Conservation (phyloP, 2,113 vertebrate genomes). For the Albula goreensis region DNA sequence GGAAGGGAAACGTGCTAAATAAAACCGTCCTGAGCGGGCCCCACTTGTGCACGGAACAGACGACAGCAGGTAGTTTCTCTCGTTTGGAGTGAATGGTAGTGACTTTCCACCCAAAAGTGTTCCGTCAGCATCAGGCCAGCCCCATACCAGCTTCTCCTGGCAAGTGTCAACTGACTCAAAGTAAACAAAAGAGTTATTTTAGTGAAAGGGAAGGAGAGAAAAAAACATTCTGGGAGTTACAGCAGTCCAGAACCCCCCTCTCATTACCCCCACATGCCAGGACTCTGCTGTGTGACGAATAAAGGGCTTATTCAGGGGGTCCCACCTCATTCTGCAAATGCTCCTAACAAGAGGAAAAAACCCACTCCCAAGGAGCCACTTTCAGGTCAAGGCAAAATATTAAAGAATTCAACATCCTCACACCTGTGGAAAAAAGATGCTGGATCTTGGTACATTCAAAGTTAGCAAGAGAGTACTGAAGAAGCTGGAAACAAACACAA, state of each 20-base stretch:
- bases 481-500: no score
- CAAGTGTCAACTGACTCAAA: background rate
- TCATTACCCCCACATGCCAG: background rate
- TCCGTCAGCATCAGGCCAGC: background rate
- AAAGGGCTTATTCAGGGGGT: slow-evolving; percentile 2
- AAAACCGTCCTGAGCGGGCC: background rate
- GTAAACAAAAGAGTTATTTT: background rate
- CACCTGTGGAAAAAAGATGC: no score
- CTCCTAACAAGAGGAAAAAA: background rate
- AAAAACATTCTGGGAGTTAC: background rate
- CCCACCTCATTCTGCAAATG: background rate
- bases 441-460: no score
- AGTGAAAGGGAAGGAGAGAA: slow-evolving; percentile 2
- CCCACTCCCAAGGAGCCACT: no score
- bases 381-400: no score
- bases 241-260: background rate
- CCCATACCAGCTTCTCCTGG: background rate
- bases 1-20: background rate
- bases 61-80: background rate
- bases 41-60: background rate
- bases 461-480: no score
- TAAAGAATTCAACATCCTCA: no score
- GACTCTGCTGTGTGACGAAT: background rate
- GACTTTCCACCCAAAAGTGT: background rate
- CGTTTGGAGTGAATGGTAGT: background rate